Base-by-base conservation (phyloP, 2,888 invertebrate species). In the Latheticus oryzae region DNA sequence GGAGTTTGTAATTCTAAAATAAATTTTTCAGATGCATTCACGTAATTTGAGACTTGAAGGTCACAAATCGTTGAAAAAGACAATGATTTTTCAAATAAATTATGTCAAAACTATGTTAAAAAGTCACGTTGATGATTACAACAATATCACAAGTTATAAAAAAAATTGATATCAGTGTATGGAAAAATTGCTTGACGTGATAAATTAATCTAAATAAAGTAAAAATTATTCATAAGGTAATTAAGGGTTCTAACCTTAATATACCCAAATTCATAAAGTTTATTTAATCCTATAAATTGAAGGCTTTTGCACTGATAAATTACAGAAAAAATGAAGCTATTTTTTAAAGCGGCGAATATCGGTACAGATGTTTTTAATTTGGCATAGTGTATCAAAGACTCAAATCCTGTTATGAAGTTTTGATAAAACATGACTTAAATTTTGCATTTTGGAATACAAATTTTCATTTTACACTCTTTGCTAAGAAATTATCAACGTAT, bases 191-290 rank as follows among this genome's bases (percentile, higher is more conserved):
- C n/a, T n/a, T n/a, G n/a, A n/a, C n/a, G n/a, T n/a, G n/a, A n/a
- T n/a, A n/a, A n/a, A n/a, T n/a, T n/a, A n/a, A n/a, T n/a, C n/a
- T n/a, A n/a, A n/a, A n/a, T n/a, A n/a, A n/a, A n/a, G n/a, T n/a
- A 12, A 9, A 30, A 45, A 45, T 47, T 47, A 35, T 45, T 45
- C 45, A 32, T 21, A 15, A 45, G 12, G 30, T 30, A 19, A 32
- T 45, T 45, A 45, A 33, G 23, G 12, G 19, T 45, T 32, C 30
- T 28, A 28, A 17, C 2, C 26, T 12, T 12, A 3, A 26, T 26
- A 15, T 15, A 11, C 7, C 24, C 11, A 19, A 26, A 42, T 42
- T 17, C 28, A 42, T 42, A 16, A 42, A 19, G 16, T n/a, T 19
- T 1, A 3, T 5, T 12, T 23, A 23, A 7, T n/a, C 21, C 28